phyloP scores from a whole-genome alignment of 2,113 vertebrate species.

The Prolemur simus region DNA sequence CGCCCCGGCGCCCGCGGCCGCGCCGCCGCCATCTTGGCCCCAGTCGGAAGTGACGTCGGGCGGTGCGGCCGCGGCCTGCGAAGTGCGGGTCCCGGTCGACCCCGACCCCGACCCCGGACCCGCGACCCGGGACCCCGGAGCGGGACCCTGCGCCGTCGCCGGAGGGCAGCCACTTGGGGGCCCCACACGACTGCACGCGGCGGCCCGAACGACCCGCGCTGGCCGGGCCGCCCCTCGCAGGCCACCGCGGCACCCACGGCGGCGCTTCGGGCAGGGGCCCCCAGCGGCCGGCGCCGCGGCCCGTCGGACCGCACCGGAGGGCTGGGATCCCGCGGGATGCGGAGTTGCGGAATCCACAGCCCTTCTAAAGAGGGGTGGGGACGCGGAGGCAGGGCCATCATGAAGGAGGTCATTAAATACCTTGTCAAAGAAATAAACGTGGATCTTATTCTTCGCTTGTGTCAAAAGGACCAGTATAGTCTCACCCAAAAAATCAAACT shows the following conservation, averaged over 20 bases:
- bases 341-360: neutral
- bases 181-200: no score
- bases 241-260: neutral
- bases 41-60: conserved; percentile 77
- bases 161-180: neutral
- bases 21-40: conserved; percentile 84
- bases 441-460: neutral
- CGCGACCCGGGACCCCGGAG: neutral
- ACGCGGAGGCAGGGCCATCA: neutral
- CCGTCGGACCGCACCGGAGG: rapidly evolving
- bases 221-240: rapidly evolving
- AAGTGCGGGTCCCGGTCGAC: neutral
- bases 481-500: neutral
- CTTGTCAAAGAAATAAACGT: neutral
- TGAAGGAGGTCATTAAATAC: neutral
- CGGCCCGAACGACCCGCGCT: neutral
- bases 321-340: neutral
- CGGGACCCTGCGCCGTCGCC: neutral
- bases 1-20: conserved; percentile 74
- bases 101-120: neutral
- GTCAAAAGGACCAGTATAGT: neutral
- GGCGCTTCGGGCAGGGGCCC: neutral
- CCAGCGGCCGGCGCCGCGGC: neutral
- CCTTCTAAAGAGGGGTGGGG: neutral
- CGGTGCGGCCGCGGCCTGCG: conserved; percentile 73